Base-by-base conservation (phyloP, 2,797 vertebrate genomes). In the Pelochelys cantorii region DNA sequence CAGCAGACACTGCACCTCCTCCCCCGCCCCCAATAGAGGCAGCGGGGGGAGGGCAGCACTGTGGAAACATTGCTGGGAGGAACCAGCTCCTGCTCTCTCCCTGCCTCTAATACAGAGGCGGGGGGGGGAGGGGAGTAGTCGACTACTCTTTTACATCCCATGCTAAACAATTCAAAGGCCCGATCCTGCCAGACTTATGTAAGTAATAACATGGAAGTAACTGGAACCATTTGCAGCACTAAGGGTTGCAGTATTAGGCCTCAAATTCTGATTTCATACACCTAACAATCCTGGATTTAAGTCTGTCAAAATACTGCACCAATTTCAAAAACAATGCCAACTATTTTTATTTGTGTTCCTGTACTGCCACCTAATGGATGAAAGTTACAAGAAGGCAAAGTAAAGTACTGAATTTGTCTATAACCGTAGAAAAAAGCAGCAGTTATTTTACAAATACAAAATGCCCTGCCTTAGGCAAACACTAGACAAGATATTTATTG, bases 361-460 rank as follows among this genome's bases (percentile, higher is more conserved):
- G 83, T 94, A 93, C 94, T 97, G 97, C 97, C 98, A 97, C 93
- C 98, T 97, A 94, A 91, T 96, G 97, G 96, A n/a, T 52, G 34
- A 92, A 14, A 65, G 25, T 6, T 57, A 53, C 93, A 96, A 96
- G 48, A 53, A 68, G 48, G 52, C 31, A 62, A 23, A 78, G 4
- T 1, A 75, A 22, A 14, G 13, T 0, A 53, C 5, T 37, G 17
- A 88, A 55, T 0, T 0, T 0, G 1, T 83, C 27, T 13, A 75
- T 2, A 29, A 10, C 18, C 22, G 29, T 71, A 22, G 48, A 86
- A 91, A 65, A 3, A 2, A n/a, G 52, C 1, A 1, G 5, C 52
- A 13, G 74, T 52, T 52, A 52, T 77, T 48, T 77, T 29, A 48
- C 9, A 77, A 29, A 10, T 27, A 23, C 74, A 77, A 52, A 5